Percentiles rank a stretch among this genome's conserved stretches.
phyloP scores from a whole-genome alignment of 2,113 vertebrate genomes.

The Nyctereutes procyonoides region DNA sequence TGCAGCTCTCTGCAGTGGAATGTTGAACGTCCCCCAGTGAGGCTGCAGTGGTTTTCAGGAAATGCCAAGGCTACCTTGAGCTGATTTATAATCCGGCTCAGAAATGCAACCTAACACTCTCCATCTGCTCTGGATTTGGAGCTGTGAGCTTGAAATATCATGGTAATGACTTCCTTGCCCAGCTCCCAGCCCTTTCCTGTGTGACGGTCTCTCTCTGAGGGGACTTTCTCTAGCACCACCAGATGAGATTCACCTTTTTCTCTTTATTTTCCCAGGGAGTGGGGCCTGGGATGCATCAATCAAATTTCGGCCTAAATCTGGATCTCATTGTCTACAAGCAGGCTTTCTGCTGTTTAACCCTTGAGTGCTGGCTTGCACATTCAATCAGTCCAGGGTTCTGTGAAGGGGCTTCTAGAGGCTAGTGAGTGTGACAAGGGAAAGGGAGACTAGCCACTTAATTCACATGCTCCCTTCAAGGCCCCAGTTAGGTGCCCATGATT shows the following conservation, averaged over 20 bases:
- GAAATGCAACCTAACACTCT: constrained; percentile 47
- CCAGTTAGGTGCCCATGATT: neutral
- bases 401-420: neutral
- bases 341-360: neutral
- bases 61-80: constrained; percentile 65
- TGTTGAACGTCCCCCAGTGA: neutral
- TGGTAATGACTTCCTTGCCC: neutral
- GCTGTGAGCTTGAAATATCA: neutral
- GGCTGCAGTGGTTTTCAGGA: constrained; percentile 51
- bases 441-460: neutral
- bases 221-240: neutral
- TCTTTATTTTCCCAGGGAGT: constrained; percentile 50
- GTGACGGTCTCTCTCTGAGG: neutral
- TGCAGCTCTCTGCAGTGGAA: constrained; percentile 7
- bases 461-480: neutral
- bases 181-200: neutral
- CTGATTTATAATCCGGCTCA: constrained; percentile 66
- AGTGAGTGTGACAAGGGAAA: neutral
- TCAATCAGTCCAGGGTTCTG: neutral
- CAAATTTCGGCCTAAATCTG: constrained; percentile 32
- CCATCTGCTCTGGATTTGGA: constrained; percentile 69
- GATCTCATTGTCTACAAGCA: neutral
- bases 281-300: neutral
- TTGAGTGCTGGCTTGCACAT: neutral
- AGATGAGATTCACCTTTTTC: constrained; percentile 34